Conservation (phyloP, 2,797 vertebrate genomes). For the Hipposideros larvatus region DNA sequence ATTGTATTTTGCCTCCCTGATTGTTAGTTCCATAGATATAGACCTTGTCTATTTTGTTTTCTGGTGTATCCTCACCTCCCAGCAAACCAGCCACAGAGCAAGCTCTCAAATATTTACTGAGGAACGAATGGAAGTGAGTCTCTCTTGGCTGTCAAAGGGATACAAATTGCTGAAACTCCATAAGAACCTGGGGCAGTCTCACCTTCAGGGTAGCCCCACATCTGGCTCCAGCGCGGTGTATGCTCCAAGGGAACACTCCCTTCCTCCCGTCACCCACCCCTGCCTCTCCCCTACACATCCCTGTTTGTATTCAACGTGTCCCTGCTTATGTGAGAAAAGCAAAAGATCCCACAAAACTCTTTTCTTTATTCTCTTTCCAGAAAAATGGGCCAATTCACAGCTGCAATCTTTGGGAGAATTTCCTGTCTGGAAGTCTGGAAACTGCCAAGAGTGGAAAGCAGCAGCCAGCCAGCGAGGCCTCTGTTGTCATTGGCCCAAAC, state of each 20-base stretch:
- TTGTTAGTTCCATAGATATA: neutral
- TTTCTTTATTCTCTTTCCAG: constrained; percentile 85
- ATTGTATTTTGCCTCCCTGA: neutral
- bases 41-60: neutral
- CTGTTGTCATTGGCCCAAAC: constrained; percentile 85
- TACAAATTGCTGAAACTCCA: neutral
- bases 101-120: neutral
- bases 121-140: neutral
- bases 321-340: constrained; percentile 71
- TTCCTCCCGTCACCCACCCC: neutral
- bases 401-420: constrained; percentile 86
- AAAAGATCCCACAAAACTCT: constrained; percentile 84
- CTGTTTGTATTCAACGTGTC: constrained; percentile 58
- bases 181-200: neutral
- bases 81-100: neutral
- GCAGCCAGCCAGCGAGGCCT: constrained; percentile 83
- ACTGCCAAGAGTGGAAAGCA: constrained; percentile 85
- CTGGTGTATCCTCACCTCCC: neutral
- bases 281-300: neutral
- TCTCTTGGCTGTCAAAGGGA: neutral
- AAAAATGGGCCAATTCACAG: constrained; percentile 88
- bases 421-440: constrained; percentile 87
- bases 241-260: neutral
- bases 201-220: neutral
- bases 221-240: neutral